These are phyloP conservation scores for Ammodytes marinus DNA, from an alignment of 2,113 vertebrate species.

Conservation along the genomic window DNA sequence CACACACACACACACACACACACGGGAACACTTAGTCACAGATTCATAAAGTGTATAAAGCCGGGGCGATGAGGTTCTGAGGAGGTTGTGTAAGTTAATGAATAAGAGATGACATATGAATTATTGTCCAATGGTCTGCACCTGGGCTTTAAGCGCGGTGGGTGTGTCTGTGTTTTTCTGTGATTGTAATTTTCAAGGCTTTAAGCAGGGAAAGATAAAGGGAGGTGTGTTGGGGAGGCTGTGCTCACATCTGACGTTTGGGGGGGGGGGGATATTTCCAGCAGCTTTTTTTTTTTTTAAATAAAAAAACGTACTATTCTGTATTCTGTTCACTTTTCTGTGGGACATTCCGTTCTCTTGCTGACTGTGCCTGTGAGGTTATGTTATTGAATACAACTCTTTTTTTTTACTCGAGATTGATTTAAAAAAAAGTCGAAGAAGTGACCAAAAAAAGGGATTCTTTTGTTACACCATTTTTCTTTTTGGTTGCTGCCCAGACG, in stretches of 20 bases:
- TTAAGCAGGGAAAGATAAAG: slow-evolving; percentile 45
- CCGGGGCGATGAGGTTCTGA: neutral
- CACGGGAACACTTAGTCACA: neutral
- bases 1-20: slow-evolving; percentile 2
- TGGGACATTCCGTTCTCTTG: slow-evolving; percentile 25
- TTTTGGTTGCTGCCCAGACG: slow-evolving; percentile 11
- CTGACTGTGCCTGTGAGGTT: neutral
- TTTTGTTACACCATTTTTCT: slow-evolving; percentile 1
- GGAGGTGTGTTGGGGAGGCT: slow-evolving; percentile 29
- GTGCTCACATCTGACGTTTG: neutral
- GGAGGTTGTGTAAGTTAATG: slow-evolving; percentile 57
- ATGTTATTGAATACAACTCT: slow-evolving; percentile 36
- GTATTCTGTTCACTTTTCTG: slow-evolving; percentile 28
- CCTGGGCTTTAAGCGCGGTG: slow-evolving; percentile 20
- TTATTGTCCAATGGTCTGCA: slow-evolving; percentile 30
- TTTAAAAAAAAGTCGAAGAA: slow-evolving; percentile 27
- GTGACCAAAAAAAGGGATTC: neutral
- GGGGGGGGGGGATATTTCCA: neutral
- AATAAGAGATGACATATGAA: slow-evolving; percentile 60
- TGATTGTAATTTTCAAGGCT: slow-evolving; percentile 45
- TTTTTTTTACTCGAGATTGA: slow-evolving; percentile 17
- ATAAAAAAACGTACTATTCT: neutral
- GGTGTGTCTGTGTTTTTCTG: slow-evolving; percentile 20
- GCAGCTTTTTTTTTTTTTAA: neutral
- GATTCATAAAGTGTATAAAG: neutral